Evolutionary conservation across 2,888 invertebrate species (phyloP), one percentile per base, ranked within the genome.

Genomic region (Mythimna lalbum): DNA sequence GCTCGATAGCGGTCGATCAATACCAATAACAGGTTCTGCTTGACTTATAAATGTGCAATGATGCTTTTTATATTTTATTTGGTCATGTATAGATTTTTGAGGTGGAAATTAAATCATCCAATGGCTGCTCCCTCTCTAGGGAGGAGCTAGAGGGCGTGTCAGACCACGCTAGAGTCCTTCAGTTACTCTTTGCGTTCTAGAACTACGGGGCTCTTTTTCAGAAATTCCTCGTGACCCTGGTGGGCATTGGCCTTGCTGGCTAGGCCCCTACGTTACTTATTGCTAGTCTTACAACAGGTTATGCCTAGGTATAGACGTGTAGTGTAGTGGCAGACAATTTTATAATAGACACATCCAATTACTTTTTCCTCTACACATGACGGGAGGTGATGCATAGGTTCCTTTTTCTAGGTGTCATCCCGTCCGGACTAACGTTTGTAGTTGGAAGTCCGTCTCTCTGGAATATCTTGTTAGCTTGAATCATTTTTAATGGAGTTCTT

Each of bases 301-400:
- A 36, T 10, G 36, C 36, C 36, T 36, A 36, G 36, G 9, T 10
- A 36, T 36, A 21, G 47, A n/a, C n/a, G 21, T 60, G 47, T 33
- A 61, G n/a, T 23, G 17, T 12, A 36, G 19, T n/a, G 19, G 19
- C 21, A 39, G 39, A 10, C 23, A 60, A 52, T 73, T 62, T 76
- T 52, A 21, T 27, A 76, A 57, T 21, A 49, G 39, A 56, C 67
- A 33, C 66, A 21, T 50, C 7, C 60, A 43, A 65, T 56, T 61
- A 47, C 33, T 36, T 64, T 43, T 49, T 56, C 56, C 57, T 39
- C 31, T 17, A 14, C 14, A 14, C 19, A 43, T 43, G 17, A 70
- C 31, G 55, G n/a, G 10, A 2, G 50, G 43, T 72, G 39, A 50
- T 43, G 21, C 9, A 49, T 53, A n/a, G 19, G 57, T 71, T 71